Conservation (phyloP, 2,888 invertebrate species). For the Polylopha cassiicola region DNA sequence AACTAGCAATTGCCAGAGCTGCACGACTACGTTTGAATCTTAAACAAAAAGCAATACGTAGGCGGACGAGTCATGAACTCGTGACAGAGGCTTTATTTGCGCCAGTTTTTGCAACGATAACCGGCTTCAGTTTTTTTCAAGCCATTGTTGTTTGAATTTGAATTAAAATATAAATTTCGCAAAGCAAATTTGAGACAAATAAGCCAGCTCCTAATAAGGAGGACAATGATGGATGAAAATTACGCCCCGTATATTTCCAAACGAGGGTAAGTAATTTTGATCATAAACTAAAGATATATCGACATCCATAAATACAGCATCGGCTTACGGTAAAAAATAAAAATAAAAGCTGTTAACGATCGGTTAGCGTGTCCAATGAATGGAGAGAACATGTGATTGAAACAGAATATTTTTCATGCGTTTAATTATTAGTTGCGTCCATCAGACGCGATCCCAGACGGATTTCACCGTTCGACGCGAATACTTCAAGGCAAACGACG, state of each 20-base stretch:
- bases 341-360: conserved; percentile 31
- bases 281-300: conserved; percentile 10
- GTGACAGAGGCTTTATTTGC: conserved; percentile 34
- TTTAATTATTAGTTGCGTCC: conserved; percentile 36
- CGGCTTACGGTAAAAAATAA: conserved; percentile 23
- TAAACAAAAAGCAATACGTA: conserved; percentile 30
- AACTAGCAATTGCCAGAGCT: conserved; percentile 4
- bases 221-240: no score
- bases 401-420: conserved; percentile 39
- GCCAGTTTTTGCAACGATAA: conserved; percentile 27
- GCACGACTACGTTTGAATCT: conserved; percentile 5
- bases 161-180: conserved; percentile 25
- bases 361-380: conserved; percentile 38
- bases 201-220: conserved; percentile 13
- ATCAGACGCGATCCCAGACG: conserved; percentile 26
- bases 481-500: neutral
- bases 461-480: conserved; percentile 32
- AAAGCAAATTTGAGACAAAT: conserved; percentile 21
- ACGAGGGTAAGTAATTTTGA: conserved; percentile 5
- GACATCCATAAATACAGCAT: conserved; percentile 18
- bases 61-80: conserved; percentile 39
- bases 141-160: conserved; percentile 24
- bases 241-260: no score
- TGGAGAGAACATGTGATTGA: conserved; percentile 36
- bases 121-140: conserved; percentile 11